Evolutionary conservation across 2,797 vertebrate species (phyloP).

Genomic region (Dendrocincla fuliginosa): DNA sequence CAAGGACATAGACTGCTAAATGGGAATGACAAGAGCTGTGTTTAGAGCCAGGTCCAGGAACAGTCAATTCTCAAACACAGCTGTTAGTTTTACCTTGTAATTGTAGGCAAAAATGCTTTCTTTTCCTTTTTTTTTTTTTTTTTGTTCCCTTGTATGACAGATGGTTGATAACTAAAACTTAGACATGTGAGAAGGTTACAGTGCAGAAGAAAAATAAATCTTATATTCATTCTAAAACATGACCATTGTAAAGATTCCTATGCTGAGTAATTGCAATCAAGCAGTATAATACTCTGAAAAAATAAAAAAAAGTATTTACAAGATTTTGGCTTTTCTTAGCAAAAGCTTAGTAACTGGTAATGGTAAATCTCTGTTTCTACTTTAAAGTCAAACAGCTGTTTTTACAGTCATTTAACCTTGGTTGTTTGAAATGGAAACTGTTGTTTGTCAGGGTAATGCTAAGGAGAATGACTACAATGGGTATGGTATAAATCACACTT

Average conservation of each 20-base stretch:
- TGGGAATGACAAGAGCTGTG: neutral
- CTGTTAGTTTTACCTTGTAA: neutral
- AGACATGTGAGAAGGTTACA: neutral
- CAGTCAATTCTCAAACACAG: neutral
- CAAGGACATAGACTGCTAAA: neutral
- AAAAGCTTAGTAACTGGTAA: neutral
- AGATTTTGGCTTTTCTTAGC: neutral
- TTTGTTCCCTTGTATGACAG: neutral
- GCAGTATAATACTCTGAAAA: neutral
- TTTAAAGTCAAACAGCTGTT: neutral
- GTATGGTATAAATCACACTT: neutral
- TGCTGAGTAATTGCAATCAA: neutral
- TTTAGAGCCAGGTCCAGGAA: neutral
- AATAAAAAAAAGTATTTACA: neutral
- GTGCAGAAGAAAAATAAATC: neutral
- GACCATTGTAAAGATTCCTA: neutral
- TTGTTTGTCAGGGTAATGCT: neutral
- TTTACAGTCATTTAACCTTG: neutral
- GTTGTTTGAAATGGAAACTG: neutral
- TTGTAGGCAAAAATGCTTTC: neutral
- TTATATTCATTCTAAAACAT: neutral
- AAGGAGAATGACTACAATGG: neutral
- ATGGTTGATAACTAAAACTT: neutral
- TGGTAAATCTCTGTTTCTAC: neutral
- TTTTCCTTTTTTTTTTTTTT: neutral